These are phyloP conservation scores for Lytechinus pictus DNA, from an alignment of 35 echinoderm and acorn worm genomes.

Conservation along the genomic window DNA sequence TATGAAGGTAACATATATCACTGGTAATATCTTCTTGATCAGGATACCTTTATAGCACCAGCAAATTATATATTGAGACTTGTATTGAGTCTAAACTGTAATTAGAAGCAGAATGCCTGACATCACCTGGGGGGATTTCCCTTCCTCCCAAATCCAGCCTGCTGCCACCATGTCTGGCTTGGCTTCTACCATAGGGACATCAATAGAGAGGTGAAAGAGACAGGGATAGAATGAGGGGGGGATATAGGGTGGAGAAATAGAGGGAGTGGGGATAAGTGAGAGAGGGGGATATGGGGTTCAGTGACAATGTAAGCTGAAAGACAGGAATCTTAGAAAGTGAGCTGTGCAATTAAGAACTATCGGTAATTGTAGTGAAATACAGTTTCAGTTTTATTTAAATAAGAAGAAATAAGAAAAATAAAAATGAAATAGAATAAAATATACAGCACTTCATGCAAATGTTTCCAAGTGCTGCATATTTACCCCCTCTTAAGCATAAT, in stretches of 20 bases:
- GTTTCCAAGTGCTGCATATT: too few species aligned
- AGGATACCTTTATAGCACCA: background rate
- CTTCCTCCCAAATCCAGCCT: slow-evolving; percentile 38
- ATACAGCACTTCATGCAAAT: too few species aligned
- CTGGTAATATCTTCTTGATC: background rate
- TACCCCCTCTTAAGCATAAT: too few species aligned
- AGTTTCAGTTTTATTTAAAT: too few species aligned
- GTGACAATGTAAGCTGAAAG: background rate
- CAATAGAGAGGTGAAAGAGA: background rate
- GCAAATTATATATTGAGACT: background rate
- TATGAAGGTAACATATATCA: too few species aligned
- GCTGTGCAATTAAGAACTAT: too few species aligned
- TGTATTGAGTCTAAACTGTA: slow-evolving; percentile 7
- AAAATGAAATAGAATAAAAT: too few species aligned
- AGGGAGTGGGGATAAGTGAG: background rate
- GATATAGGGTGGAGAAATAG: background rate
- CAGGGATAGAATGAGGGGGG: background rate
- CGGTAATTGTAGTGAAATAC: too few species aligned
- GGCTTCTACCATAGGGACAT: background rate
- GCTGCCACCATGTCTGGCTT: slow-evolving; percentile 34
- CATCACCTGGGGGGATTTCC: background rate
- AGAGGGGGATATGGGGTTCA: background rate
- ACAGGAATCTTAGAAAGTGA: background rate
- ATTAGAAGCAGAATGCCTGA: slow-evolving; percentile 34
- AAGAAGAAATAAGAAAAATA: too few species aligned